Percentiles rank a stretch among this genome's conserved stretches.
phyloP scores from a whole-genome alignment of 2,113 vertebrate genomes.

The Corapipo altera region DNA sequence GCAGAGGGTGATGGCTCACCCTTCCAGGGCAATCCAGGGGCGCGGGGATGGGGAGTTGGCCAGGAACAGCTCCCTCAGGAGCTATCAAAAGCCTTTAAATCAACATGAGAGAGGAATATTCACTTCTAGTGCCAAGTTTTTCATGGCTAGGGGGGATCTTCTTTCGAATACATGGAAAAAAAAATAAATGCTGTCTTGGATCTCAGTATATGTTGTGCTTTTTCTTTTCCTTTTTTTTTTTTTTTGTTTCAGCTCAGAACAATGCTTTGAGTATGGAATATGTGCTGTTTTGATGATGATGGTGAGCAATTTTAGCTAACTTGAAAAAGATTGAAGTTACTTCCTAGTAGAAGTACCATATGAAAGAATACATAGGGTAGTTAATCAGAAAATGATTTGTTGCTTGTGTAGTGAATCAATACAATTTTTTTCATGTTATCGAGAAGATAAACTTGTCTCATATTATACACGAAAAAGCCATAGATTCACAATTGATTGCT shows the following conservation, averaged over 20 bases:
- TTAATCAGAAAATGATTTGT: not conserved
- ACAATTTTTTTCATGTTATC: not conserved
- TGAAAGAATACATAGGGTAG: not conserved
- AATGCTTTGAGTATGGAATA: not conserved
- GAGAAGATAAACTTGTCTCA: not conserved
- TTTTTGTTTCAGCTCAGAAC: not conserved
- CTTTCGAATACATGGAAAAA: not conserved
- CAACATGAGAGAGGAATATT: not conserved
- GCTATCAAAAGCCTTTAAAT: constrained; percentile 17
- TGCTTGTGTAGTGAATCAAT: not conserved
- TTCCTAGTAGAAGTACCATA: not conserved
- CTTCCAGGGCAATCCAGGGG: not conserved
- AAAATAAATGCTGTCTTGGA: constrained; percentile 15
- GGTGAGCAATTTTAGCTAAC: not conserved
- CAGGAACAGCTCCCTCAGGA: not conserved
- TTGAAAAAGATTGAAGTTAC: not conserved
- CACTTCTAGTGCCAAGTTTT: constrained; percentile 4
- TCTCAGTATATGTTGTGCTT: not conserved
- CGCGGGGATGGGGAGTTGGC: not conserved
- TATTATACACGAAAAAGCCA: not conserved
- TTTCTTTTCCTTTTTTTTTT: not conserved
- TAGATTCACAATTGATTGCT: not conserved
- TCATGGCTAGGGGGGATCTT: not conserved
- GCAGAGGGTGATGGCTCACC: not conserved
- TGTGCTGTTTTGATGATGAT: not conserved